phyloP scores from a whole-genome alignment of 2,113 vertebrate species.

The Syngnathus floridae region DNA sequence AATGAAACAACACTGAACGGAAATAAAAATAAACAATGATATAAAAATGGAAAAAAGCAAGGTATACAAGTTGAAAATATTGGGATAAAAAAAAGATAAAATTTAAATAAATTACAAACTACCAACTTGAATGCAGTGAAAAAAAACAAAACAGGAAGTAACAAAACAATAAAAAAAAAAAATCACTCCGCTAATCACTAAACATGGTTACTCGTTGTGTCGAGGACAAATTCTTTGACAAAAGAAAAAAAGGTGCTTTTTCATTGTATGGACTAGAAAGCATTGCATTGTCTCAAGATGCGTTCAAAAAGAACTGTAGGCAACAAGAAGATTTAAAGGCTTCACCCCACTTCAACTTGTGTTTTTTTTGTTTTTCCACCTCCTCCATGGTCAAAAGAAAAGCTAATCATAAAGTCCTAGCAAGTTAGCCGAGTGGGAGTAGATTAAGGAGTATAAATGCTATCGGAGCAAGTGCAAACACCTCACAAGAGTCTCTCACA shows the following conservation, averaged over 20 bases:
- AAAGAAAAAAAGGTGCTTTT: slow-evolving; percentile 48
- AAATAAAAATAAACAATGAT: background rate
- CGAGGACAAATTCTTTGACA: slow-evolving; percentile 37
- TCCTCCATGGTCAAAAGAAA: slow-evolving; percentile 28
- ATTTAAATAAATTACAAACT: background rate
- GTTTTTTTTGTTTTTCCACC: background rate
- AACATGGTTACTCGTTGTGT: slow-evolving; percentile 37
- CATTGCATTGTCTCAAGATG: slow-evolving; percentile 65
- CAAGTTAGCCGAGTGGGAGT: slow-evolving; percentile 32
- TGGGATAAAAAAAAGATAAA: background rate
- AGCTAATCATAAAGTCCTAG: slow-evolving; percentile 17
- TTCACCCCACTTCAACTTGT: slow-evolving; percentile 28
- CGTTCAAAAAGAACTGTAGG: slow-evolving; percentile 63
- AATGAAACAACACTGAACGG: background rate
- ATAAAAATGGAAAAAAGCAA: background rate
- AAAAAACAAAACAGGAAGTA: slow-evolving; percentile 1
- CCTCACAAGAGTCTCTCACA: slow-evolving; percentile 55
- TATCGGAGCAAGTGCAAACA: slow-evolving; percentile 68
- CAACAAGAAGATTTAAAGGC: slow-evolving; percentile 57
- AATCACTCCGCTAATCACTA: slow-evolving; percentile 28
- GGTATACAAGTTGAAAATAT: too few relatives aligned
- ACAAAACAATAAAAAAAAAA: background rate
- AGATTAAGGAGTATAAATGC: slow-evolving; percentile 59
- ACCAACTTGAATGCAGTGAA: slow-evolving; percentile 15
- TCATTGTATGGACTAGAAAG: slow-evolving; percentile 76